A percentile compares a stretch with the other conserved stretches of the same genome.
phyloP scores from a whole-genome alignment of 1,140 invertebrate genomes.

The Maniola jurtina region DNA sequence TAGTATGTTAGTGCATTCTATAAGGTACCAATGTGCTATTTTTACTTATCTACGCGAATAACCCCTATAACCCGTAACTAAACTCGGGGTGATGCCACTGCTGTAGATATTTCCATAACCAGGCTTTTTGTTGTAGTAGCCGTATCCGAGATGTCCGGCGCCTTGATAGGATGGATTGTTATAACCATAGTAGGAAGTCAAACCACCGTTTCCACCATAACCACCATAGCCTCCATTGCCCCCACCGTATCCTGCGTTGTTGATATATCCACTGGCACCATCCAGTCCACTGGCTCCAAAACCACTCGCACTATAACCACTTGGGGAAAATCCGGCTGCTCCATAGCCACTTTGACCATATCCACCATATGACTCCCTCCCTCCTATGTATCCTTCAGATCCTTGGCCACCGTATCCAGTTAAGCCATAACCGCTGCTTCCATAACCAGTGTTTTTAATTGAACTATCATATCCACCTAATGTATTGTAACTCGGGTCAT shows the following conservation, averaged over 20 bases:
- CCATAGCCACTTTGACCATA: conserved; percentile 28
- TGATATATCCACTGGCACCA: conserved; percentile 34
- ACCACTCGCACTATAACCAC: conserved; percentile 37
- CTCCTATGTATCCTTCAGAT: conserved; percentile 11
- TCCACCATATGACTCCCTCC: conserved; percentile 22
- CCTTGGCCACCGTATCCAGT: conserved; percentile 34
- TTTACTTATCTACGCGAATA: conserved; percentile 54
- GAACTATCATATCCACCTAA: conserved; percentile 34
- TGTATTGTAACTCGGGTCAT: conserved; percentile 21
- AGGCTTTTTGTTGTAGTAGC: conserved; percentile 57
- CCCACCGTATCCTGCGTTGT: conserved; percentile 11
- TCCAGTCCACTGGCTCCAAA: conserved; percentile 47
- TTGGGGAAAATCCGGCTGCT: conserved; percentile 21
- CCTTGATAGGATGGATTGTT: conserved; percentile 62
- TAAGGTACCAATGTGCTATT: not conserved
- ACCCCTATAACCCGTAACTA: conserved; percentile 69
- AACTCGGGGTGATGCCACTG: conserved; percentile 59
- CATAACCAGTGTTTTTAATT: conserved; percentile 15
- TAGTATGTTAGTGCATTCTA: too few species aligned
- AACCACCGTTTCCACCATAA: conserved; percentile 66
- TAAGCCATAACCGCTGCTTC: conserved; percentile 10
- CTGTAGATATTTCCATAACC: conserved; percentile 63
- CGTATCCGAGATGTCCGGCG: conserved; percentile 62
- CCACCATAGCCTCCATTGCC: conserved; percentile 36
- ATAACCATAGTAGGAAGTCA: conserved; percentile 65